phyloP scores from a whole-genome alignment of 2,113 vertebrate genomes.

The Nyctibius bracteatus region DNA sequence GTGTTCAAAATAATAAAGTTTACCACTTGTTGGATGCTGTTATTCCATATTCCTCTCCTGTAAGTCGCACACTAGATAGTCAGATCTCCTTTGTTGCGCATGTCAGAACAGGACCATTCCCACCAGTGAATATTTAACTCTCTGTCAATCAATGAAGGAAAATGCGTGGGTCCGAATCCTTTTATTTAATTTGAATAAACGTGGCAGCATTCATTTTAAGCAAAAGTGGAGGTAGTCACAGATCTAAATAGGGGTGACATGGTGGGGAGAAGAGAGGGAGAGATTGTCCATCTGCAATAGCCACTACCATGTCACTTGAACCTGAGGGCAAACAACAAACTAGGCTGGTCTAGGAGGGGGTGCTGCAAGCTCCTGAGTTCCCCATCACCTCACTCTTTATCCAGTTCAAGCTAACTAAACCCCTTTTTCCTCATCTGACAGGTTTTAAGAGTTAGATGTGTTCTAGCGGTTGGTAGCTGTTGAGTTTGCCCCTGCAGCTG shows the following conservation, averaged over 20 bases:
- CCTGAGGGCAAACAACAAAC: neutral
- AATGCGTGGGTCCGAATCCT: neutral
- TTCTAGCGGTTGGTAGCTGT: neutral
- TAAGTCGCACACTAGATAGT: neutral
- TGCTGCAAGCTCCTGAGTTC: neutral
- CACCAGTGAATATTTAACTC: neutral
- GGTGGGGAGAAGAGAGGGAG: neutral
- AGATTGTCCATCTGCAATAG: neutral
- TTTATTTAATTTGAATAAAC: neutral
- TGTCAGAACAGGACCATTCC: neutral
- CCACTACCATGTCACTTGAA: neutral
- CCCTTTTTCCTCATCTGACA: neutral
- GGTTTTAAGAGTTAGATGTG: neutral
- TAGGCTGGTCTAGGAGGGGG: neutral
- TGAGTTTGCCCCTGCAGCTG: neutral
- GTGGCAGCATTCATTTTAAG: neutral
- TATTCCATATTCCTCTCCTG: neutral
- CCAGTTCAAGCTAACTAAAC: neutral
- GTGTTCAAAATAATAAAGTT: neutral
- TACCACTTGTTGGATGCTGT: neutral
- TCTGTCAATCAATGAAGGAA: neutral
- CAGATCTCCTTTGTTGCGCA: neutral
- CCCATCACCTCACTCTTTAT: neutral
- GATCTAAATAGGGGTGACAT: neutral
- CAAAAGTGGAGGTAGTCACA: neutral